Conservation (phyloP, 2,113 vertebrate genomes). For the Corythoichthys haematopterus region DNA sequence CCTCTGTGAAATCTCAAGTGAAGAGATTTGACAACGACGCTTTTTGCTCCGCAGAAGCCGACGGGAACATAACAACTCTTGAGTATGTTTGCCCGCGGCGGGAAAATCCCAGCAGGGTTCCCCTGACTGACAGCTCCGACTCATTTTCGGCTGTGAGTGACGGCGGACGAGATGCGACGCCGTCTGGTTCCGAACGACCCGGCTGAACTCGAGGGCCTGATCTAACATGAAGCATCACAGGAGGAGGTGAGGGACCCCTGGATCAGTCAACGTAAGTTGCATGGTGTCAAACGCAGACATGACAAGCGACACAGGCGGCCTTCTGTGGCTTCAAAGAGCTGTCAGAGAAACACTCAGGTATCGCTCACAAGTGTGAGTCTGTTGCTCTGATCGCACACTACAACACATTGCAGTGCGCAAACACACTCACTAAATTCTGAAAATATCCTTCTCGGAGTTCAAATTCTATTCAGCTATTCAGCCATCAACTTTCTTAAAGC, state of each 20-base stretch:
- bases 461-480: background rate
- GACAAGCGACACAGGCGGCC: constrained; percentile 44
- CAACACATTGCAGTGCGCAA: background rate
- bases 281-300: constrained; percentile 34
- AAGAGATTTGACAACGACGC: constrained; percentile 50
- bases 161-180: constrained; percentile 27
- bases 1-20: constrained; percentile 59
- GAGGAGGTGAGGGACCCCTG: constrained; percentile 10
- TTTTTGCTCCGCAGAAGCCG: constrained; percentile 37
- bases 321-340: constrained; percentile 46
- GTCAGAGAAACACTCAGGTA: constrained; percentile 34
- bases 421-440: background rate
- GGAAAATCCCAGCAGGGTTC: constrained; percentile 33
- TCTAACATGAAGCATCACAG: constrained; percentile 18
- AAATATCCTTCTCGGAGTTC: background rate
- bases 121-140: constrained; percentile 39
- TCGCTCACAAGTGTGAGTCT: constrained; percentile 32
- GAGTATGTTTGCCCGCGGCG: constrained; percentile 31
- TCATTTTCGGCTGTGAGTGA: constrained; percentile 38
- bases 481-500: background rate
- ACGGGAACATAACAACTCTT: constrained; percentile 51
- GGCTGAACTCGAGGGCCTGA: constrained; percentile 31
- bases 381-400: constrained; percentile 31
- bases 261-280: constrained; percentile 42
- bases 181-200: constrained; percentile 30